phyloP scores from a whole-genome alignment of 2,113 vertebrate species.

The Thunnus thynnus region DNA sequence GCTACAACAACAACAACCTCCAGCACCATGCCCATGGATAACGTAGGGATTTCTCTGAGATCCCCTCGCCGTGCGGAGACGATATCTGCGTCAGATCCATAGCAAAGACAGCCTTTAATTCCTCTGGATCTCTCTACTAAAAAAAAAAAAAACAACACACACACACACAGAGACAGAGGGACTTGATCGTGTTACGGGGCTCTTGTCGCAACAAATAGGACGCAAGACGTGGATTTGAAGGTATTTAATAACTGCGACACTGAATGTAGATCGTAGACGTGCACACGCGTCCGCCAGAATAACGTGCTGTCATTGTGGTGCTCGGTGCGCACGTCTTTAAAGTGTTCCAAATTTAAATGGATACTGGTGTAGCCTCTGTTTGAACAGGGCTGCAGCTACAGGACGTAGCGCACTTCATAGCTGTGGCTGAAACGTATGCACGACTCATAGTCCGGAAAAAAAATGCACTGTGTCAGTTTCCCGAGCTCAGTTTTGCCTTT shows the following conservation, averaged over 20 bases:
- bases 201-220: slow-evolving; percentile 68
- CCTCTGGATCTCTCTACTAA: slow-evolving; percentile 46
- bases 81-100: slow-evolving; percentile 72
- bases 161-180: slow-evolving; percentile 13
- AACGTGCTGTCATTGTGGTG: slow-evolving; percentile 53
- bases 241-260: slow-evolving; percentile 83
- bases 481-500: slow-evolving; percentile 2
- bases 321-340: slow-evolving; percentile 57
- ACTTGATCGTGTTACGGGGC: slow-evolving; percentile 60
- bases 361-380: slow-evolving; percentile 18
- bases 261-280: slow-evolving; percentile 46
- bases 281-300: slow-evolving; percentile 41
- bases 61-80: slow-evolving; percentile 59
- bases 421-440: slow-evolving; percentile 59
- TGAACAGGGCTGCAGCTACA: slow-evolving; percentile 49
- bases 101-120: slow-evolving; percentile 56
- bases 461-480: background rate
- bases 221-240: slow-evolving; percentile 77
- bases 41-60: slow-evolving; percentile 71
- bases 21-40: slow-evolving; percentile 82
- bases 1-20: slow-evolving; percentile 79
- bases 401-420: slow-evolving; percentile 61
- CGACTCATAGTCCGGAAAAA: slow-evolving; percentile 3
- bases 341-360: slow-evolving; percentile 66
- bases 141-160: slow-evolving; percentile 8